Conservation (phyloP, 2,888 invertebrate species). For the Ophion ellenae region DNA sequence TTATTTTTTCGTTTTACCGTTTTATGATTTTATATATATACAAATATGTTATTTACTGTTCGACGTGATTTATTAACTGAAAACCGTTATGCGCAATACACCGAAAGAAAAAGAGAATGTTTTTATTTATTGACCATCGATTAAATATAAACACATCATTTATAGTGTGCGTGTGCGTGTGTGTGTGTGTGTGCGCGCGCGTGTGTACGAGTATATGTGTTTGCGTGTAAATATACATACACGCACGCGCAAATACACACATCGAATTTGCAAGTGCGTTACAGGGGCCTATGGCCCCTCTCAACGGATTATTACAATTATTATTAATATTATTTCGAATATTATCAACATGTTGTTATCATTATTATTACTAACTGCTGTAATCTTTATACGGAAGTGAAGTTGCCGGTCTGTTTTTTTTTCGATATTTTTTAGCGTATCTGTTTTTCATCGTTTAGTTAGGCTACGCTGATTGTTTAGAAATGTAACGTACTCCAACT, state of each 20-base stretch:
- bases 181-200: neutral
- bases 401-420: neutral
- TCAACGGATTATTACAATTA: slow-evolving; percentile 46
- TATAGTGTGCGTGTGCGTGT: slow-evolving; percentile 16
- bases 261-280: slow-evolving; percentile 55
- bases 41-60: slow-evolving; percentile 66
- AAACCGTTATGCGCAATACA: slow-evolving; percentile 48
- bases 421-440: neutral
- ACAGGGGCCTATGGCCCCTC: slow-evolving; percentile 52
- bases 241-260: slow-evolving; percentile 4
- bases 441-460: neutral
- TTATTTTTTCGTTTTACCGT: slow-evolving; percentile 82
- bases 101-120: slow-evolving; percentile 42
- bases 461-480: slow-evolving; percentile 2
- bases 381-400: neutral
- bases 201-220: slow-evolving; percentile 1
- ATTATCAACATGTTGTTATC: slow-evolving; percentile 46
- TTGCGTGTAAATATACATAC: slow-evolving; percentile 22
- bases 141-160: slow-evolving; percentile 31
- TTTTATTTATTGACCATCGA: slow-evolving; percentile 67
- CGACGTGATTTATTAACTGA: slow-evolving; percentile 60
- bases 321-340: slow-evolving; percentile 56
- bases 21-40: slow-evolving; percentile 77
- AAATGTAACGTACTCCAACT: neutral
- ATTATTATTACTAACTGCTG: slow-evolving; percentile 44